Conservation (phyloP, 2,888 invertebrate genomes). For the Nomada ferruginata region DNA sequence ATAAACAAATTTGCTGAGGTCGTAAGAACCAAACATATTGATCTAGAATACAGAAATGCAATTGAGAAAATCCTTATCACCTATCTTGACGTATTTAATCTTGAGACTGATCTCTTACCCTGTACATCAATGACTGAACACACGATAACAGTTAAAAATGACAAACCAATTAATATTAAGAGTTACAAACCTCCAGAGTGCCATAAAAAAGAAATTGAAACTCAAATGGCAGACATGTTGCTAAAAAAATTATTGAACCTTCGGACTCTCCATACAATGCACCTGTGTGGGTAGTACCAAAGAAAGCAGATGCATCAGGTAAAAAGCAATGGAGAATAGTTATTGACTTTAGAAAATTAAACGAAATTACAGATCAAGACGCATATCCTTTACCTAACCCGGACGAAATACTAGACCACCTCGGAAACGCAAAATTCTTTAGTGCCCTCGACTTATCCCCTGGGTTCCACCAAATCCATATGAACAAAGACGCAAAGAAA, state of each 20-base stretch:
- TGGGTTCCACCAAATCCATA: neutral
- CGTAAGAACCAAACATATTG: neutral
- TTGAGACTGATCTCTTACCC: neutral
- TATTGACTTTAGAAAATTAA: slow-evolving; percentile 6
- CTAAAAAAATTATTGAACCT: neutral
- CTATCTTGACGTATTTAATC: neutral
- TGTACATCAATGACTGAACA: neutral
- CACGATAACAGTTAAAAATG: no score
- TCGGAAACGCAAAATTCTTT: slow-evolving; percentile 56
- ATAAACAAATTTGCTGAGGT: neutral
- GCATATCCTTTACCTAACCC: slow-evolving; percentile 7
- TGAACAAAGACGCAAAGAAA: neutral
- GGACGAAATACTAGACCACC: slow-evolving; percentile 58
- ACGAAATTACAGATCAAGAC: slow-evolving; percentile 1
- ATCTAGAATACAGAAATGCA: neutral
- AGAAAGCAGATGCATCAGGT: neutral
- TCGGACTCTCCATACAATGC: neutral
- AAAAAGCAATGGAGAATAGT: slow-evolving; percentile 7
- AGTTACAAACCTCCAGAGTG: slow-evolving; percentile 5
- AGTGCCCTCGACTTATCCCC: neutral
- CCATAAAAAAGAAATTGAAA: slow-evolving; percentile 1
- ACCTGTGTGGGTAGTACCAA: slow-evolving; percentile 13
- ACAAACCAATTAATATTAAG: neutral
- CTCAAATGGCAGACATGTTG: slow-evolving; percentile 8
- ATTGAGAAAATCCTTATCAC: neutral